Evolutionary conservation across 2,888 invertebrate species (phyloP), one percentile per base, ranked within the genome.

Genomic region (Troides aeacus): DNA sequence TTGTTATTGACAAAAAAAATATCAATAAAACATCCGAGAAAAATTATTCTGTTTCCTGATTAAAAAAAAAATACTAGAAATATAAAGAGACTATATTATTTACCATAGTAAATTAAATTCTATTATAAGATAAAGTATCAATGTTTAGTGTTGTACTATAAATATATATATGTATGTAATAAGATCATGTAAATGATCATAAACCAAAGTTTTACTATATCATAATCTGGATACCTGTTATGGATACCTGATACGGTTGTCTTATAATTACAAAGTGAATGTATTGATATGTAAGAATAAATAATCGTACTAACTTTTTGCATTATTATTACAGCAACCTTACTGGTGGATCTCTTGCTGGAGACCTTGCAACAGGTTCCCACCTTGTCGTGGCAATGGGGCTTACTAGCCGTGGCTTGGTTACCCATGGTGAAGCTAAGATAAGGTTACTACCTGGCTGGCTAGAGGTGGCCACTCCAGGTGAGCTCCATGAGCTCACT

Each of bases 261-360:
- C 83, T 82, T 58, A 80, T 80, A 79, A 76, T 61, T 62, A 68
- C 50, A 81, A 75, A 74, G 80, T 85, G 79, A 81, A 85, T 86
- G 85, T 86, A 86, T 84, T 84, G 76, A 84, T 75, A 84, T 85
- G 83, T 84, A 77, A 81, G 61, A 88, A 88, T 89, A 89, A 90
- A 89, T 88, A 84, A 88, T 85, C 83, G 81, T 86, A 88, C 77
- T 18, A 18, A 39, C 39, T 6, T 10, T 36, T 39, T 7, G 7
- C 10, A 39, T 39, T 39, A 7, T 10, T 39, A 39, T 39, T 39
- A 8, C 10, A 39, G 8, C 39, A 8, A 7, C 10, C 1, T 7
- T 10, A 10, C 39, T 39, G 39, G 39, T 39, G 10, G 10, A 5
- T 4, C 5, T 30, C 30, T 30, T 30, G 30, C 30, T 4, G 30